Base-by-base conservation (phyloP, 2,888 invertebrate species). In the Endotricha flammealis region DNA sequence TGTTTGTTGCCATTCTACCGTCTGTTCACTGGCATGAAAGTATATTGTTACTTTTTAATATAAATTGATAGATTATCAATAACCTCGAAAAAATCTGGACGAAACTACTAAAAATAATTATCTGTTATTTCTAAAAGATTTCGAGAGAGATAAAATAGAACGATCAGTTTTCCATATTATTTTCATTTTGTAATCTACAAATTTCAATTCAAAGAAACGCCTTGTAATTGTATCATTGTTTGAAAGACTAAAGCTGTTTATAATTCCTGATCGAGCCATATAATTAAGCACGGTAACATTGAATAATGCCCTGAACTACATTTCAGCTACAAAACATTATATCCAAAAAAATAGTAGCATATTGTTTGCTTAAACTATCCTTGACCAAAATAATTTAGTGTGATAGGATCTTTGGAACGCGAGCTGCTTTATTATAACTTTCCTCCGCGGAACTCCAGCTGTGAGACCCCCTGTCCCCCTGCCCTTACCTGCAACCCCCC, bases 341-440 rank as follows among this genome's bases (percentile, higher is more conserved):
- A 56, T 58, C 58, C 58, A 61, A 61, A 22, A 61, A 65, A 59
- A 59, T 47, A 58, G 50, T 58, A 57, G 52, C 54, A 51, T 50
- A 55, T 69, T 72, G 68, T 74, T 76, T 71, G 64, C 57, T 64
- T 57, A 71, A 71, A 72, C 70, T 76, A 77, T 76, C 73, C 75
- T 74, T 81, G 81, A 79, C 78, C 76, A 80, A 78, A 75, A 74
- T 74, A 73, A 77, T 75, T 75, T 64, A 44, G 54, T 61, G 57
- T 71, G 81, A 82, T 83, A 80, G 64, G 58, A 81, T 82, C 81
- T 79, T 57, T 63, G 64, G 62, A 68, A 74, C 71, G 74, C 71
- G 68, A 66, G 61, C 58, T 54, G 70, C 64, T 69, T 76, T 75
- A 72, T 73, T 73, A 75, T 75, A 71, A 72, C 63, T 75, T 79